Evolutionary conservation across 2,888 invertebrate species (phyloP), one percentile per base, ranked within the genome.

Genomic region (Leptinotarsa juncta): DNA sequence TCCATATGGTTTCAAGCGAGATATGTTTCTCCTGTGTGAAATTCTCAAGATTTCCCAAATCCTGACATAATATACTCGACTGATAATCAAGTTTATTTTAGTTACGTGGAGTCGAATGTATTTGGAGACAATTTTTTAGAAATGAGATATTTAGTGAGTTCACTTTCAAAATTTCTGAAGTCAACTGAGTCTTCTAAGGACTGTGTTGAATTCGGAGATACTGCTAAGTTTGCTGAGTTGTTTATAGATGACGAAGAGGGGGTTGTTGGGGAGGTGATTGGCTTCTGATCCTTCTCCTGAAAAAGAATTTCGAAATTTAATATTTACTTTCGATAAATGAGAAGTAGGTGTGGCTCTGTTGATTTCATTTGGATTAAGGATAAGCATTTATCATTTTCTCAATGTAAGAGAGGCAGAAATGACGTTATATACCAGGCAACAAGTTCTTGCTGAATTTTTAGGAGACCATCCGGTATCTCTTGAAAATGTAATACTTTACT

Each of bases 101-200:
- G 32, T 23, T 57, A 57, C 62, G 42, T 65, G 66, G 65, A 23
- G 15, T 62, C 67, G n/a, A 73, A 70, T 12, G 65, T 70, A 70
- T 65, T 82, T 10, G 81, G 80, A 49, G 84, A 82, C 48, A 82
- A 77, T 76, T 83, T 84, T 75, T 84, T 83, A 62, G 86, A 79
- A 66, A 86, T 80, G 67, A 87, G 81, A 82, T 87, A 87, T 77
- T 87, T 86, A 50, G 86, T 87, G 55, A 88, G 82, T 88, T 90
- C 90, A 87, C 89, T 90, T 82, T 90, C 90, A 83, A 90, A 90
- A 80, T 90, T 89, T 78, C 89, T 89, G 79, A 90, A 86, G 80
- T 89, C 89, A 72, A 89, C 88, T 10, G 75, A 89, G 82, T 79
- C 89, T 83, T 83, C 89, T 86, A 72, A 88, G 74, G 87, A 89